A percentile compares a stretch with the other conserved stretches of the same genome.
Conservation (phyloP, 2,888 invertebrate genomes). For the Cistogaster globosa region DNA sequence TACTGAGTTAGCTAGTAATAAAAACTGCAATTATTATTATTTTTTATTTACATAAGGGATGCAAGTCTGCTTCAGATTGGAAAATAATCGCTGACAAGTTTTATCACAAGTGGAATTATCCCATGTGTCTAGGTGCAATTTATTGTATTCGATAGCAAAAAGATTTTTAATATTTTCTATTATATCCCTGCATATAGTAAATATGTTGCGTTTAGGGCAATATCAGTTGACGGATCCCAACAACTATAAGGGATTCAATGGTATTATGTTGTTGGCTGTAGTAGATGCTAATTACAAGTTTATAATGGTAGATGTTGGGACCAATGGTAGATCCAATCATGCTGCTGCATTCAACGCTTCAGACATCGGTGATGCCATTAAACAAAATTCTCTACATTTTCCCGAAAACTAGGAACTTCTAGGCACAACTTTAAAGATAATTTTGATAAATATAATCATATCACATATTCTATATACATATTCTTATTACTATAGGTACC, state of each 20-base stretch:
- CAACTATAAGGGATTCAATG: background rate
- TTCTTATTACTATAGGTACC: background rate
- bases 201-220: background rate
- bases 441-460: background rate
- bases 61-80: background rate
- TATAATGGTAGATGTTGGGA: background rate
- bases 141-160: background rate
- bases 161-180: too few relatives aligned
- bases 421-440: background rate
- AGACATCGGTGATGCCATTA: background rate
- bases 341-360: background rate
- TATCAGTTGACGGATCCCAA: background rate
- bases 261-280: background rate
- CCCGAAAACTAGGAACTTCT: background rate
- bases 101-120: conserved; percentile 3
- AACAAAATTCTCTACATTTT: background rate
- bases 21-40: background rate
- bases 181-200: background rate
- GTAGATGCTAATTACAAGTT: background rate
- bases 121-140: conserved; percentile 8
- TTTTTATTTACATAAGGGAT: background rate
- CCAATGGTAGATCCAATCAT: background rate
- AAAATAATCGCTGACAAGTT: background rate
- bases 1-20: background rate
- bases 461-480: too few relatives aligned